phyloP scores from a whole-genome alignment of 2,797 vertebrate species.

The Chiloscyllium punctatum region DNA sequence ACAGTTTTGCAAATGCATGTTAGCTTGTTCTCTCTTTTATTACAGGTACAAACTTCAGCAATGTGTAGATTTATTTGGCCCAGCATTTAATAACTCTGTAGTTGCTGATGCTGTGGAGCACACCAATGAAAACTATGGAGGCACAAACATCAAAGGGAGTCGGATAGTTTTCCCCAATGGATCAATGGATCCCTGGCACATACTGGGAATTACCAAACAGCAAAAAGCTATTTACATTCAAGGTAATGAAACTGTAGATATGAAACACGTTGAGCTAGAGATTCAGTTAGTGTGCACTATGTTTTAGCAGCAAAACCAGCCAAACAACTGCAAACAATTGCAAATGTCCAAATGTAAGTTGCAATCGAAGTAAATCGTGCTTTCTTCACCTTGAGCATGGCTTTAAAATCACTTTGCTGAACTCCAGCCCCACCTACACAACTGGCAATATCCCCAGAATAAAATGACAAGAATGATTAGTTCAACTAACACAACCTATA shows the following conservation, averaged over 20 bases:
- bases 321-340: background rate
- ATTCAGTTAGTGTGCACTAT: background rate
- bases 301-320: background rate
- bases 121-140: conserved; percentile 57
- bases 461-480: background rate
- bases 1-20: background rate
- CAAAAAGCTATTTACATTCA: conserved; percentile 57
- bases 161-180: conserved; percentile 61
- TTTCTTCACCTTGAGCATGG: background rate
- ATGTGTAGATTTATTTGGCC: conserved; percentile 55
- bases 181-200: conserved; percentile 61
- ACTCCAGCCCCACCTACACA: background rate
- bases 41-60: conserved; percentile 55
- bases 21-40: background rate
- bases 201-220: conserved; percentile 55
- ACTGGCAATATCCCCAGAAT: background rate
- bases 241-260: conserved; percentile 47
- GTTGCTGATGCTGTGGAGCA: conserved; percentile 49
- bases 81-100: conserved; percentile 43
- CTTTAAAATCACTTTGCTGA: background rate
- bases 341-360: background rate
- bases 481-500: background rate
- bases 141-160: conserved; percentile 49
- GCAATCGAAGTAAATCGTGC: background rate
- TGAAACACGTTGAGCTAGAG: background rate